Evolutionary conservation across 2,797 vertebrate genomes (phyloP).

Genomic region (Kryptolebias ocellatus): DNA sequence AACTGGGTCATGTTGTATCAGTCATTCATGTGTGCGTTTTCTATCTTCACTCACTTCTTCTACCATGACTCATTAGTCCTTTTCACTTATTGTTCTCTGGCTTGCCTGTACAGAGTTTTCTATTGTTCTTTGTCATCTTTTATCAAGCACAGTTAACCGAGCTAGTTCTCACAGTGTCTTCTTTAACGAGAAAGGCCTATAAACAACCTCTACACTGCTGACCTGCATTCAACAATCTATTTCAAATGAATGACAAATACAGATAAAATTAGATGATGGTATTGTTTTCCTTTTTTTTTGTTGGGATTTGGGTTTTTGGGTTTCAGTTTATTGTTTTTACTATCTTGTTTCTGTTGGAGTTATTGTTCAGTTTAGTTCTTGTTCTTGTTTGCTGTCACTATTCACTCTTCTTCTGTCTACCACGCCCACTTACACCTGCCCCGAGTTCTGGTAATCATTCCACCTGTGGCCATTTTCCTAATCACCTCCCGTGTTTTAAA

Average conservation of each 20-base stretch:
- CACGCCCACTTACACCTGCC: too few relatives aligned
- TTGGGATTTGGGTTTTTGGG: too few relatives aligned
- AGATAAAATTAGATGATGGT: not conserved
- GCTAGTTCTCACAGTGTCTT: conserved; percentile 58
- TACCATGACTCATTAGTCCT: not conserved
- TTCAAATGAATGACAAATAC: conserved; percentile 21
- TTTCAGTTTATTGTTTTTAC: too few relatives aligned
- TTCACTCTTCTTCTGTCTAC: too few relatives aligned
- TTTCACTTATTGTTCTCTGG: conserved; percentile 37
- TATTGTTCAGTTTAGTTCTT: too few relatives aligned
- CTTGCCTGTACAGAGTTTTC: conserved; percentile 46
- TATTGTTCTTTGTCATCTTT: conserved; percentile 65
- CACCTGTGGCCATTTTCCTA: too few relatives aligned
- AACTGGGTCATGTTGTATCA: conserved; percentile 26
- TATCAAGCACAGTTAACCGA: conserved; percentile 49
- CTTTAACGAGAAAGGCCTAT: conserved; percentile 26
- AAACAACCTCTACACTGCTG: conserved; percentile 47
- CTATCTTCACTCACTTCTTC: conserved; percentile 24
- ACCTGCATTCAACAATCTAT: conserved; percentile 18
- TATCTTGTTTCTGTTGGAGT: too few relatives aligned
- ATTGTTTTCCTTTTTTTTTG: not conserved
- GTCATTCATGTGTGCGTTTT: conserved; percentile 17
- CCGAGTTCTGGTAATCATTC: too few relatives aligned
- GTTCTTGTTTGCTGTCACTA: too few relatives aligned
- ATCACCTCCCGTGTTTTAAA: too few relatives aligned